Conservation (phyloP, 2,113 vertebrate species). For the Egretta garzetta region DNA sequence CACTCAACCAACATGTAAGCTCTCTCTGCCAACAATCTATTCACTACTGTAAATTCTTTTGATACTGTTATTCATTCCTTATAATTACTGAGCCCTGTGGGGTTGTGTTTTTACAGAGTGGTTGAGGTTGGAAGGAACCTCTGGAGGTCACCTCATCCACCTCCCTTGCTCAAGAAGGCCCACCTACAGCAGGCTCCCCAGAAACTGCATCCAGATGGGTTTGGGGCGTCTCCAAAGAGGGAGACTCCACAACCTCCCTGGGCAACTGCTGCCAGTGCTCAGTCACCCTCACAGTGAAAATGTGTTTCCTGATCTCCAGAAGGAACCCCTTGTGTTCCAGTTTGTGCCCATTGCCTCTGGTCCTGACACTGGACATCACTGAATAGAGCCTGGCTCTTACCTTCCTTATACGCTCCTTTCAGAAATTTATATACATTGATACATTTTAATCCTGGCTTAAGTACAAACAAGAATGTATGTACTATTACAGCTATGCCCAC, state of each 20-base stretch:
- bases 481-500: background rate
- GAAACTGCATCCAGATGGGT: background rate
- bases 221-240: background rate
- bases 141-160: background rate
- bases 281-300: fast-evolving
- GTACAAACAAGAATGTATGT: background rate
- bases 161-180: background rate
- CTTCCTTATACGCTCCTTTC: background rate
- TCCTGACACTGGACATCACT: background rate
- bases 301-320: background rate
- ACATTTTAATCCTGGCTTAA: background rate
- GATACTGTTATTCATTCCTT: background rate
- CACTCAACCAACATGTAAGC: fast-evolving
- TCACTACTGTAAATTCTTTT: background rate
- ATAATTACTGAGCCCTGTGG: background rate
- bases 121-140: background rate
- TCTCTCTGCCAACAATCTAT: background rate
- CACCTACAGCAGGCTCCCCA: fast-evolving
- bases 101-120: background rate
- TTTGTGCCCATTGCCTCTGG: background rate
- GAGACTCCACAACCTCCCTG: background rate
- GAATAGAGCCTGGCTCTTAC: background rate
- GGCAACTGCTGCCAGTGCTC: background rate
- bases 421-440: background rate
- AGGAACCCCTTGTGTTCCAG: background rate